Conservation (phyloP, 2,113 vertebrate genomes). For the Catagonus wagneri region DNA sequence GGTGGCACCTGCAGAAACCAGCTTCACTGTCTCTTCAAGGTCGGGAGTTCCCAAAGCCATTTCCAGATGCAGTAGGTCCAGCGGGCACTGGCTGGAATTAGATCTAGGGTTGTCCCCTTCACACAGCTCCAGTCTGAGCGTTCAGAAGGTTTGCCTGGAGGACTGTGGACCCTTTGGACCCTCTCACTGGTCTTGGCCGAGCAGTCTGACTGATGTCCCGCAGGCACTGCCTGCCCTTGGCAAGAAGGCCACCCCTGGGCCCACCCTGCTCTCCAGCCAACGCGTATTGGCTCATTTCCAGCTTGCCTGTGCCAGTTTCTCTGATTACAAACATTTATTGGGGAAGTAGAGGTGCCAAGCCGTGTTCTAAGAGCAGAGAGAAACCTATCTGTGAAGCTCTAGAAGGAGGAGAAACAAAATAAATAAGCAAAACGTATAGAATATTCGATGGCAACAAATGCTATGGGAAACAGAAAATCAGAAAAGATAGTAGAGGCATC, state of each 20-base stretch:
- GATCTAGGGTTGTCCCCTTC: neutral
- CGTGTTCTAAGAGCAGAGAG: neutral
- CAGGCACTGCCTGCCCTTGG: neutral
- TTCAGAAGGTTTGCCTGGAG: neutral
- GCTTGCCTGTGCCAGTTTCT: neutral
- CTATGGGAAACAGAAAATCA: neutral
- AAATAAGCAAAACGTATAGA: neutral
- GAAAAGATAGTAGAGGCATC: neutral
- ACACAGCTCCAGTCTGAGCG: neutral
- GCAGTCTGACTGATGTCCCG: neutral
- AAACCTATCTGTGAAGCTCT: neutral
- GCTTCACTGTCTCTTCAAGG: neutral
- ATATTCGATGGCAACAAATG: neutral
- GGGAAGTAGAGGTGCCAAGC: neutral
- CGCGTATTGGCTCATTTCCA: accelerated
- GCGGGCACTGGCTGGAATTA: neutral
- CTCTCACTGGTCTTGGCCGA: accelerated
- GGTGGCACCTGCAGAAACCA: neutral
- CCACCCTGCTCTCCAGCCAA: neutral
- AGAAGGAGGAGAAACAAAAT: neutral
- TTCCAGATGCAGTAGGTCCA: neutral
- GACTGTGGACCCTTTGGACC: neutral
- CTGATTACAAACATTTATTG: neutral
- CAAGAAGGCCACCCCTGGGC: neutral
- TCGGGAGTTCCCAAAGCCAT: neutral